Conservation (phyloP, 2,797 vertebrate species). For the Rhinoraja longicauda region DNA sequence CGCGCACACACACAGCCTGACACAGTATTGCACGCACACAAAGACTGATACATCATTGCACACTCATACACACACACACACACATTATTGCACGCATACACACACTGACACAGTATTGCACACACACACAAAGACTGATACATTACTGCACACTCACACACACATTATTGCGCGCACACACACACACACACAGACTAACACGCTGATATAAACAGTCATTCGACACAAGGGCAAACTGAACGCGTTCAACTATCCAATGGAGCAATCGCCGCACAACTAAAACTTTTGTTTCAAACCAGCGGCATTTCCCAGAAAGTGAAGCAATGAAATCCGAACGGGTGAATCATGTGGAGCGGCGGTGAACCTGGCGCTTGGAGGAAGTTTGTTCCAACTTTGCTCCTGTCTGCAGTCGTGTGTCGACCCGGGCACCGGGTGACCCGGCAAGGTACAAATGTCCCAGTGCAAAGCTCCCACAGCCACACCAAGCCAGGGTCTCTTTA, state of each 20-base stretch:
- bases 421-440: not conserved
- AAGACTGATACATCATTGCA: not conserved
- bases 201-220: not conserved
- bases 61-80: not conserved
- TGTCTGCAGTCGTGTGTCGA: not conserved
- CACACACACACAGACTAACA: not conserved
- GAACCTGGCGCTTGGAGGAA: not conserved
- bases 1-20: too few species aligned
- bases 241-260: not conserved
- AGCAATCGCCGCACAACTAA: not conserved
- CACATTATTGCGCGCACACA: too few species aligned
- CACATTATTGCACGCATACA: not conserved
- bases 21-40: too few species aligned
- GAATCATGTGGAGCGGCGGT: too few species aligned
- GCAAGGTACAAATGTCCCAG: not conserved
- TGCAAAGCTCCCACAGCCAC: not conserved
- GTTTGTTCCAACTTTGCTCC: not conserved
- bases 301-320: not conserved
- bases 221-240: not conserved
- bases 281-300: not conserved
- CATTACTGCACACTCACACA: not conserved
- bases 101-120: not conserved
- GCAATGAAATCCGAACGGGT: too few species aligned
- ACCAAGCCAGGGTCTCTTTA: not conserved
- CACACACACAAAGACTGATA: not conserved